Evolutionary conservation across 2,888 invertebrate species (phyloP).

Genomic region (Eupithecia pulchellata): DNA sequence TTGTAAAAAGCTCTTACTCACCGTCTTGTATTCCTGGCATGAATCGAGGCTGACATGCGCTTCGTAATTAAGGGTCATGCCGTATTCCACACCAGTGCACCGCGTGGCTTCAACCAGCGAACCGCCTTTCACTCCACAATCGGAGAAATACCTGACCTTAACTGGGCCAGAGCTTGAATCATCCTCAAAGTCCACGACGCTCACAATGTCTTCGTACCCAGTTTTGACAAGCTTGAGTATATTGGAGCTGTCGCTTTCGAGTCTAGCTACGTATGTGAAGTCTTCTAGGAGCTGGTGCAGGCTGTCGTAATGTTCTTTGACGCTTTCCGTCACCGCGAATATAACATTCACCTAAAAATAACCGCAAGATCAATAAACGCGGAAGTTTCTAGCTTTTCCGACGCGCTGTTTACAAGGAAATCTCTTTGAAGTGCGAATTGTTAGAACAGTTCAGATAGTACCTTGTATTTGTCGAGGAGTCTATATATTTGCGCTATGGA

Average conservation of each 20-base stretch:
- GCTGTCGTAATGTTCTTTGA: conserved; percentile 88
- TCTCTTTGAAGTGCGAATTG: conserved; percentile 1
- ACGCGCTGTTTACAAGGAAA: conserved; percentile 16
- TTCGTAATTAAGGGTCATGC: conserved; percentile 87
- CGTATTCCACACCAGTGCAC: conserved; percentile 87
- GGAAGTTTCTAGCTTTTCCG: conserved; percentile 2
- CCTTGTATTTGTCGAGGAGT: conserved; percentile 88
- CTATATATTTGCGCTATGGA: conserved; percentile 92
- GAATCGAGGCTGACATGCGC: conserved; percentile 86
- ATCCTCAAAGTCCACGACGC: conserved; percentile 85
- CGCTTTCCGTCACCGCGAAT: conserved; percentile 92
- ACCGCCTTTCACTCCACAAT: conserved; percentile 86
- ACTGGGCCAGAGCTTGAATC: conserved; percentile 87
- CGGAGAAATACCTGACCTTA: conserved; percentile 89
- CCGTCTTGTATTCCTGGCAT: conserved; percentile 82
- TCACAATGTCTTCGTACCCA: conserved; percentile 91
- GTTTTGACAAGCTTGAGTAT: conserved; percentile 92
- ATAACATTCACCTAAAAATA: conserved; percentile 90
- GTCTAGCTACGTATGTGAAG: conserved; percentile 90
- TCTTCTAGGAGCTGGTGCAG: conserved; percentile 89
- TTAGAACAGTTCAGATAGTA: conserved; percentile 42
- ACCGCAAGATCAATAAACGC: conserved; percentile 27
- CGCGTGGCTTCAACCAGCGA: conserved; percentile 78
- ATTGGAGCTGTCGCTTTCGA: conserved; percentile 93
- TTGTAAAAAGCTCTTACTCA: conserved; percentile 49